phyloP scores from a whole-genome alignment of 2,888 invertebrate genomes.

The Cataglyphis albicans region DNA sequence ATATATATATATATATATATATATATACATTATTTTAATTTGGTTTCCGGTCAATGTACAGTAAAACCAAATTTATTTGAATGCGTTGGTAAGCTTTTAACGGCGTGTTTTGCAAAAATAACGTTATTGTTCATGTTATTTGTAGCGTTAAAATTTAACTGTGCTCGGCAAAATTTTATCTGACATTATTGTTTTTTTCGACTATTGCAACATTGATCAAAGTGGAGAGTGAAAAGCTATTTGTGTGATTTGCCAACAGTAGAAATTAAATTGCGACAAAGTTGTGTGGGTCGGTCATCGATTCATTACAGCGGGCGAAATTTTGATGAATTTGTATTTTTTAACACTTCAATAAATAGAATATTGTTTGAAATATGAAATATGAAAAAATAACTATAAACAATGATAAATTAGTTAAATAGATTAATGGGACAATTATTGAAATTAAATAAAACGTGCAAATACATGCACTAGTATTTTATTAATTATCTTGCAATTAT shows the following conservation, averaged over 20 bases:
- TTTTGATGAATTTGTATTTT: background rate
- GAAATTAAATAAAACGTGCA: background rate
- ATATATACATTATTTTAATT: conserved; percentile 6
- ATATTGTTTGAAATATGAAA: background rate
- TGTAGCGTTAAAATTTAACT: conserved; percentile 35
- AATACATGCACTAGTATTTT: background rate
- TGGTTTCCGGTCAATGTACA: background rate
- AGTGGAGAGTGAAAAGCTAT: conserved; percentile 29
- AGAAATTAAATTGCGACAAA: conserved; percentile 31
- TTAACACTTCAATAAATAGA: background rate
- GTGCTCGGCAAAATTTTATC: background rate
- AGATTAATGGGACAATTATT: background rate
- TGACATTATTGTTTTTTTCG: background rate
- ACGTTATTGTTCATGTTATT: conserved; percentile 33
- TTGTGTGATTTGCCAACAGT: conserved; percentile 4
- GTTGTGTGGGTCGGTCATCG: background rate
- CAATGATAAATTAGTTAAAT: background rate
- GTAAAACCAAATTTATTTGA: conserved; percentile 16
- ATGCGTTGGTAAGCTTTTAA: conserved; percentile 16
- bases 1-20: background rate
- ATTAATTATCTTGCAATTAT: background rate
- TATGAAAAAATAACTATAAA: background rate
- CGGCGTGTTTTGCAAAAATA: conserved; percentile 9
- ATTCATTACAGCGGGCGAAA: background rate
- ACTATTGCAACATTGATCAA: conserved; percentile 12